Evolutionary conservation across 2,113 vertebrate species (phyloP).

Genomic region (Poeciliopsis prolifica): DNA sequence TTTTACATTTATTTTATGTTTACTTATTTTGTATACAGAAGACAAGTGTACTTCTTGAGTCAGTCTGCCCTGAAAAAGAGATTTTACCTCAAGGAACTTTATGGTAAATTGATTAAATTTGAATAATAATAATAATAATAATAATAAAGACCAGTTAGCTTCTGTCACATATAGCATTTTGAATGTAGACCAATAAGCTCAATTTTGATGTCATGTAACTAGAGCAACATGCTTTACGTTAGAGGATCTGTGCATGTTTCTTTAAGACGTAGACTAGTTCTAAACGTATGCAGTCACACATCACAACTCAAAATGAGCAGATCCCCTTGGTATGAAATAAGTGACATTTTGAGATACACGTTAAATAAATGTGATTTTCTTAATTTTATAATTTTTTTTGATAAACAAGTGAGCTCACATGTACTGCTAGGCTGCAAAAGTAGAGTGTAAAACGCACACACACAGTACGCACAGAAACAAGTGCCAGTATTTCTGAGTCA

Average conservation of each 20-base stretch:
- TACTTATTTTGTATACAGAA: too few species aligned
- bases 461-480: slow-evolving; percentile 33
- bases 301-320: slow-evolving; percentile 34
- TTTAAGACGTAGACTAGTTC: not conserved
- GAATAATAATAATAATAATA: too few species aligned
- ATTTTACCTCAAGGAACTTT: too few species aligned
- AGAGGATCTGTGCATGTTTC: not conserved
- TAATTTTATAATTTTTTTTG: slow-evolving; percentile 23
- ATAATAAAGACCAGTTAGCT: not conserved
- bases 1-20: too few species aligned
- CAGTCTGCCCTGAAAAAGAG: too few species aligned
- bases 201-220: not conserved
- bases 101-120: too few species aligned
- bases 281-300: slow-evolving; percentile 5
- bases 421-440: slow-evolving; percentile 49
- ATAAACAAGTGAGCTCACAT: slow-evolving; percentile 58
- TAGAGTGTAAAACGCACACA: slow-evolving; percentile 39
- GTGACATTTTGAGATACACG: slow-evolving; percentile 9
- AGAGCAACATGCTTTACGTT: not conserved
- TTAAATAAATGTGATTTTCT: slow-evolving; percentile 23
- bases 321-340: slow-evolving; percentile 44
- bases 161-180: not conserved
- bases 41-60: too few species aligned
- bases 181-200: not conserved
- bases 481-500: slow-evolving; percentile 68